Evolutionary conservation across 2,888 invertebrate genomes (phyloP).

Genomic region (Cephalotes varians): DNA sequence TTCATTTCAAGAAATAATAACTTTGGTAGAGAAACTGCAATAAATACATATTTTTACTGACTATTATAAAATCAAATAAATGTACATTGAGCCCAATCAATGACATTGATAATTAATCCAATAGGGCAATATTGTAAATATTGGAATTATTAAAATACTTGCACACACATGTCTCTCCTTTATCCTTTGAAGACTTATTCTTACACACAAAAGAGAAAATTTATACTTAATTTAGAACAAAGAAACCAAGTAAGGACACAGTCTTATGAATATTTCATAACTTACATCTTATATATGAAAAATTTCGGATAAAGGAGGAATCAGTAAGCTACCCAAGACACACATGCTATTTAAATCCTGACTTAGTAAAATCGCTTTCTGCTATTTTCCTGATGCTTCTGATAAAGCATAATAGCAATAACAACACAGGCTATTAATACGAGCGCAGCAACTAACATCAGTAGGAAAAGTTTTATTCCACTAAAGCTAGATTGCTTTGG

Average conservation of each 20-base stretch:
- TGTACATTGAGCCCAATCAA: slow-evolving; percentile 8
- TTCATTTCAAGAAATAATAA: slow-evolving; percentile 46
- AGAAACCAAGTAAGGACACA: slow-evolving; percentile 60
- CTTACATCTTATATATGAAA: slow-evolving; percentile 54
- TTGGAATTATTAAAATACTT: slow-evolving; percentile 30
- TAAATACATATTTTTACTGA: slow-evolving; percentile 48
- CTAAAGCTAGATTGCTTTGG: slow-evolving; percentile 94
- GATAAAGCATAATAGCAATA: slow-evolving; percentile 96
- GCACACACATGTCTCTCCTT: slow-evolving; percentile 13
- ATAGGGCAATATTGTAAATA: background rate
- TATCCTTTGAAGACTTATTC: background rate
- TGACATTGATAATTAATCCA: background rate
- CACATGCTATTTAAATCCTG: background rate
- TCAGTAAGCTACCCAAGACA: slow-evolving; percentile 41
- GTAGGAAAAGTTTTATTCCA: slow-evolving; percentile 95
- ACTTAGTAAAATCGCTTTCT: slow-evolving; percentile 93
- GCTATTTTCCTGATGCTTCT: slow-evolving; percentile 95
- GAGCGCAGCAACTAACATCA: slow-evolving; percentile 94
- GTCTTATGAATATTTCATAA: slow-evolving; percentile 68
- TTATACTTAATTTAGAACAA: background rate
- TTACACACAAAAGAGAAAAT: slow-evolving; percentile 1
- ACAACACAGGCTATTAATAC: slow-evolving; percentile 94
- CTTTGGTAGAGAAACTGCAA: slow-evolving; percentile 69
- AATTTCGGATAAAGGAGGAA: slow-evolving; percentile 53
- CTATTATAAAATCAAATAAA: slow-evolving; percentile 30